phyloP scores from a whole-genome alignment of 1,140 invertebrate species.

The Charaxes varanes region DNA sequence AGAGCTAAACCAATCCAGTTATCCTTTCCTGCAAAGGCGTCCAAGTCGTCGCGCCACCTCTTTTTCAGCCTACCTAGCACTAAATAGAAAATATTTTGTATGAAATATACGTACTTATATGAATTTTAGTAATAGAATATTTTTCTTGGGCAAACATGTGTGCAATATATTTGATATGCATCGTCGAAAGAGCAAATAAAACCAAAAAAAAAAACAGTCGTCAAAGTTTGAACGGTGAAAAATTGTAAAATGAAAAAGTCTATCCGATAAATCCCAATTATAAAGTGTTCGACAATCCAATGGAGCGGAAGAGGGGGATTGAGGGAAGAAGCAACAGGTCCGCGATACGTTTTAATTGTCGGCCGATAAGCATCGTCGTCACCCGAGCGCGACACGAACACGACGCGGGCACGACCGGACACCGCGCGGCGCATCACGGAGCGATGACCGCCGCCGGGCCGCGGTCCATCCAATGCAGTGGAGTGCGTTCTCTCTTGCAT shows the following conservation, averaged over 20 bases:
- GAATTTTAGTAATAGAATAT: too few relatives aligned
- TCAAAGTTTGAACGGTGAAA: too few relatives aligned
- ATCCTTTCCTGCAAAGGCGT: too few relatives aligned
- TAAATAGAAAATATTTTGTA: too few relatives aligned
- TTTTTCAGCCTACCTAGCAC: too few relatives aligned
- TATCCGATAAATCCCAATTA: slow-evolving; percentile 10
- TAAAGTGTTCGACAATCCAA: slow-evolving; percentile 20
- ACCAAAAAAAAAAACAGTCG: too few relatives aligned
- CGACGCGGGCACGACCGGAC: slow-evolving; percentile 10
- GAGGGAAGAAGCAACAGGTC: slow-evolving; percentile 60
- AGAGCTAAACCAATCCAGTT: too few relatives aligned
- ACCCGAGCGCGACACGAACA: slow-evolving; percentile 54
- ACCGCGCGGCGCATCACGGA: slow-evolving; percentile 15
- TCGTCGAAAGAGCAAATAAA: too few relatives aligned
- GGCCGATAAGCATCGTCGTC: slow-evolving; percentile 62
- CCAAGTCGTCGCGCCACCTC: too few relatives aligned
- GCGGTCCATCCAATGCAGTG: slow-evolving; percentile 49
- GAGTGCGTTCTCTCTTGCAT: slow-evolving; percentile 22
- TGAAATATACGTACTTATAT: too few relatives aligned
- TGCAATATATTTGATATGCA: too few relatives aligned
- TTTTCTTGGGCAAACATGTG: too few relatives aligned
- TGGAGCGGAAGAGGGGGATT: slow-evolving; percentile 28
- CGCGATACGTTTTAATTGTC: slow-evolving; percentile 70
- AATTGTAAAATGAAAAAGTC: slow-evolving; percentile 2
- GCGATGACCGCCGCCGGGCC: slow-evolving; percentile 44